Percentiles rank a stretch among this genome's conserved stretches.
phyloP scores from a whole-genome alignment of 1,140 invertebrate species.

The Mactra quadrangularis region DNA sequence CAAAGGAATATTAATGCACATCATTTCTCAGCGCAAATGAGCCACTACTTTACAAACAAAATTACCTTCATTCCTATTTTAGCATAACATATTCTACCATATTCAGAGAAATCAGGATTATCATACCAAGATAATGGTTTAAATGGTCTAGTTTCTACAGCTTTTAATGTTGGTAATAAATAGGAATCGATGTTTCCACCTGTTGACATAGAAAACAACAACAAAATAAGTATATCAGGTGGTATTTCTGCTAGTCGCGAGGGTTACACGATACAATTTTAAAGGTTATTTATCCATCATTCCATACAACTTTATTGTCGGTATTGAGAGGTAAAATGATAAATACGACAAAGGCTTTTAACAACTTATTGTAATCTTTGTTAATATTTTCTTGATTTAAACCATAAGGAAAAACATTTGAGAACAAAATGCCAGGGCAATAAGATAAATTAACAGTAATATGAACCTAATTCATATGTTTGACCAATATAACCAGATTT shows the following conservation, averaged over 20 bases:
- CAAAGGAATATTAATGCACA: neutral
- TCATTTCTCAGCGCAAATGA: neutral
- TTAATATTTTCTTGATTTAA: too few species aligned
- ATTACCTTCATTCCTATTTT: neutral
- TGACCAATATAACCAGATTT: too few species aligned
- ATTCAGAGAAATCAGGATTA: neutral
- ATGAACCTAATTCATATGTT: neutral
- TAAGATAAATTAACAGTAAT: too few species aligned
- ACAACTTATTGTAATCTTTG: too few species aligned
- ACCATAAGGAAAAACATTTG: neutral
- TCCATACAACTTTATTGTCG: too few species aligned
- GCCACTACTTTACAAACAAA: neutral
- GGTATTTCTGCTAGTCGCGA: too few species aligned
- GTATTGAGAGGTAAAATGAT: too few species aligned
- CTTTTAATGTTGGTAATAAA: neutral
- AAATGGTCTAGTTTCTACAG: neutral
- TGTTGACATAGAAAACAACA: neutral
- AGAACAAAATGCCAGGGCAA: too few species aligned
- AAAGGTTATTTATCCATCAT: too few species aligned
- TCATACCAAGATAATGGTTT: constrained; percentile 10
- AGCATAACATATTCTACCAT: neutral
- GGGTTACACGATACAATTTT: too few species aligned
- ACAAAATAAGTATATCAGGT: too few species aligned
- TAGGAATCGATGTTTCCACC: neutral
- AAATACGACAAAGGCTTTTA: too few species aligned